Conservation (phyloP, 2,113 vertebrate genomes). For the Cervus canadensis region DNA sequence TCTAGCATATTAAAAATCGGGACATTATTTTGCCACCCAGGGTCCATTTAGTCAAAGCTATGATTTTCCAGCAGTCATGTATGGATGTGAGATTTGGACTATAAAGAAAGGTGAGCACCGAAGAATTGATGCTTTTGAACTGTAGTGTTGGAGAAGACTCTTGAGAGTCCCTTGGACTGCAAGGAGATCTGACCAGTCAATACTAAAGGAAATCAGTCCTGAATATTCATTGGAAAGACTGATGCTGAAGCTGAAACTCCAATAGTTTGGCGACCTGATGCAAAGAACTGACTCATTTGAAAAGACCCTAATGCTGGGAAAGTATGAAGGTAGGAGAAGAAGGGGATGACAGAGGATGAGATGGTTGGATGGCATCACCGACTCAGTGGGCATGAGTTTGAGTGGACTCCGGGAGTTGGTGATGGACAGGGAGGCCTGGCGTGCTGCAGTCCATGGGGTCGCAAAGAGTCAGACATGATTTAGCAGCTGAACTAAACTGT, state of each 20-base stretch:
- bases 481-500: not conserved
- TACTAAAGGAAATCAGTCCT: not conserved
- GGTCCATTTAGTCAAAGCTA: not conserved
- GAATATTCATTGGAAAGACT: not conserved
- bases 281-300: not conserved
- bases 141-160: not conserved
- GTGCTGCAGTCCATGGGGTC: not conserved
- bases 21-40: not conserved
- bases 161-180: not conserved
- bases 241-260: not conserved
- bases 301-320: not conserved
- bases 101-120: rapidly evolving
- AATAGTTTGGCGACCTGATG: not conserved
- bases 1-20: not conserved
- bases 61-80: not conserved
- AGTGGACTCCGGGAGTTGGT: not conserved
- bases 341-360: not conserved
- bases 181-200: not conserved
- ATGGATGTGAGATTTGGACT: not conserved
- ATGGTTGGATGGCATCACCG: not conserved
- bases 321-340: not conserved
- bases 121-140: not conserved
- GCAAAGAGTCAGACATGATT: not conserved
- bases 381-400: not conserved
- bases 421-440: not conserved